These are phyloP conservation scores for Atherinosoma microstoma DNA, from an alignment of 2,797 vertebrate species.

Conservation along the genomic window DNA sequence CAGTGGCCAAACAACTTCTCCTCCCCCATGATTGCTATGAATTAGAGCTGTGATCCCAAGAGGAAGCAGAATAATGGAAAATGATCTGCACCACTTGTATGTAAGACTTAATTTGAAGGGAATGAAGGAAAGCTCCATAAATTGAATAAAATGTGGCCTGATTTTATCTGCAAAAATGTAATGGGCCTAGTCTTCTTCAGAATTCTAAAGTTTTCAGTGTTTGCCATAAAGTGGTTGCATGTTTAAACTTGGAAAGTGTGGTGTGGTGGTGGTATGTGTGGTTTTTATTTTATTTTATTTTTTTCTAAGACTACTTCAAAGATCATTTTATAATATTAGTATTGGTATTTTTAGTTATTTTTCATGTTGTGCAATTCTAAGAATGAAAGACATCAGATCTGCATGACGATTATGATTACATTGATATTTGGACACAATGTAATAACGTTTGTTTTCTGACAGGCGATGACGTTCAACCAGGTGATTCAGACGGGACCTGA, in stretches of 20 bases:
- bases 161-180: neutral
- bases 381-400: neutral
- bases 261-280: neutral
- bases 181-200: too few species aligned
- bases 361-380: neutral
- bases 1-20: neutral
- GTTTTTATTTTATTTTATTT: too few species aligned
- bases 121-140: neutral
- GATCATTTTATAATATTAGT: too few species aligned
- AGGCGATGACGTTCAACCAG: constrained; percentile 99
- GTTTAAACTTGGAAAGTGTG: too few species aligned
- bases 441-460: constrained; percentile 27
- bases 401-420: neutral
- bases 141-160: neutral
- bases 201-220: too few species aligned
- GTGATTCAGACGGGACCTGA: constrained; percentile 98
- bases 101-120: neutral
- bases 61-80: neutral
- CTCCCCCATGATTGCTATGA: neutral
- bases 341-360: neutral
- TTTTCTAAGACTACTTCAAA: too few species aligned
- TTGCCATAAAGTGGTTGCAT: too few species aligned
- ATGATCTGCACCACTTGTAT: neutral
- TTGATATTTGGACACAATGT: neutral
- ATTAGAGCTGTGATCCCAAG: neutral